Percentiles rank a stretch among this genome's conserved stretches.
phyloP scores from a whole-genome alignment of 2,797 vertebrate genomes.

The Sebastes diaconus region DNA sequence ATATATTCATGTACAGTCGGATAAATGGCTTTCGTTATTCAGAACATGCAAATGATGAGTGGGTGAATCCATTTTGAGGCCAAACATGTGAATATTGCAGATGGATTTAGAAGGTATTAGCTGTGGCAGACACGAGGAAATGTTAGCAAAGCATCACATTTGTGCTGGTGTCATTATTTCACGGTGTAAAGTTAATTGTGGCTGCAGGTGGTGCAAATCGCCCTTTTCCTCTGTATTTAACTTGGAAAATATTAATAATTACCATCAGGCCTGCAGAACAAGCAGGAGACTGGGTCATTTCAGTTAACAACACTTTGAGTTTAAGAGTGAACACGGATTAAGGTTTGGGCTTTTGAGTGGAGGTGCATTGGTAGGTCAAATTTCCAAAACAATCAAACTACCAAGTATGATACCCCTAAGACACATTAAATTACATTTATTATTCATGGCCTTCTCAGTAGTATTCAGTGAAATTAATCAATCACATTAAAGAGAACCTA shows the following conservation, averaged over 20 bases:
- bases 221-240: conserved; percentile 77
- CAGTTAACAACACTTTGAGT: conserved; percentile 14
- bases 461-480: neutral
- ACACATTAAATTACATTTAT: neutral
- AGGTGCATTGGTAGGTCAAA: conserved; percentile 28
- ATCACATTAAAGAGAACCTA: neutral
- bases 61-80: conserved; percentile 11
- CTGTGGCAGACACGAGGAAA: conserved; percentile 12
- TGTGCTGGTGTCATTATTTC: conserved; percentile 25
- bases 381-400: neutral
- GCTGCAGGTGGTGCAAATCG: conserved; percentile 87
- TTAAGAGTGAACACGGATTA: conserved; percentile 28
- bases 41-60: conserved; percentile 37
- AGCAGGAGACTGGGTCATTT: conserved; percentile 17
- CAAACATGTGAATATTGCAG: neutral
- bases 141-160: conserved; percentile 10
- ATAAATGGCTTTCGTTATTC: conserved; percentile 41
- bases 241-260: conserved; percentile 16
- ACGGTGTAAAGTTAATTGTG: conserved; percentile 70
- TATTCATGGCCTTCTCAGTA: neutral
- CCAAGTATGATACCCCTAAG: neutral
- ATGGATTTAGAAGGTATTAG: conserved; percentile 21
- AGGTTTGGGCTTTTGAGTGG: conserved; percentile 27
- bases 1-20: conserved; percentile 26
- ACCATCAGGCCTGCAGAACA: conserved; percentile 4